Evolutionary conservation across 2,888 invertebrate genomes (phyloP), one percentile per base, ranked within the genome.

Genomic region (Myopa tessellatipennis): DNA sequence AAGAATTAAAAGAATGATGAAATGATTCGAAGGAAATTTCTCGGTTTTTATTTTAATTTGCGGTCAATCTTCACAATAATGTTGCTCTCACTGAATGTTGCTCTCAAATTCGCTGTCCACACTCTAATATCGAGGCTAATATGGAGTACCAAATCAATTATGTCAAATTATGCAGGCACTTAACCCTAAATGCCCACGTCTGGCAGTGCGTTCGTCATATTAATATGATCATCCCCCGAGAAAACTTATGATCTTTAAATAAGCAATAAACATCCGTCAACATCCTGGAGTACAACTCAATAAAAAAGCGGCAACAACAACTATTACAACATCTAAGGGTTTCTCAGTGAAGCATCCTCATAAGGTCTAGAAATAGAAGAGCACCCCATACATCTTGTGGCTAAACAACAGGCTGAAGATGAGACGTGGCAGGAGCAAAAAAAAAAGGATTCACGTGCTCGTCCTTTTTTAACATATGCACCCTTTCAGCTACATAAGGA

Each of bases 181-280:
- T 75, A 69, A 68, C 68, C 75, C 36, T 75, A 75, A 68, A 58
- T 58, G 36, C 5, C 68, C 40, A 26, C 45, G 40, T 55, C 12
- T 26, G 16, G 14, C 38, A 65, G 50, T 74, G 74, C 52, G 55
- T 55, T 65, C 38, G 10, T 12, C 55, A 10, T 16, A 18, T 14
- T 52, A 38, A 58, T n/a, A 18, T 34, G 55, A 36, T 10, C 40
- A 8, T 26, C 75, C 75, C 75, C 45, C 34, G 75, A 75, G 75
- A 7, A 40, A 75, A 45, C 75, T 58, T 60, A 75, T 75, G 68
- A 75, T 75, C 69, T 60, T 69, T 75, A 75, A 75, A 75, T 69
- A 75, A 75, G 75, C 75, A 69, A 58, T 58, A 69, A 69, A 58
- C 68, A 45, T 45, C 26, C 68, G 58, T 60, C 75, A 69, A 75